Evolutionary conservation across 2,888 invertebrate species (phyloP), one percentile per base, ranked within the genome.

Genomic region (Dorcus parallelipipedus): DNA sequence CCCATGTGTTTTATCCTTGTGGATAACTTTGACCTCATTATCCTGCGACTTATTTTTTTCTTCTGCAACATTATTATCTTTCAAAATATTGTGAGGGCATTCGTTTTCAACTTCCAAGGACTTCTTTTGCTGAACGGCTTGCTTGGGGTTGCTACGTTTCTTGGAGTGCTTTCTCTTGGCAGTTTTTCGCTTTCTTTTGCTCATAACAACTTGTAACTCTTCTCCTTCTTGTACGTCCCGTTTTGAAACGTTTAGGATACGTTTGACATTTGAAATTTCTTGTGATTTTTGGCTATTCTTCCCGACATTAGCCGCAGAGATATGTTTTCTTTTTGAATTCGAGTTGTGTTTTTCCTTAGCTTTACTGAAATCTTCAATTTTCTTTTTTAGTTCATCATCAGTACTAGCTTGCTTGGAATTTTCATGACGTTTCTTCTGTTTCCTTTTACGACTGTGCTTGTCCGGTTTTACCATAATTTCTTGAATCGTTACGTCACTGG

Each of bases 401-500:
- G 20, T 20, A 3, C 20, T 20, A 3, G 20, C 2, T 20, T 20
- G 20, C 33, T 45, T 49, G 8, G 45, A 50, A 43, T 49, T 53
- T 9, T 38, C 33, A 23, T 52, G 52, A 20, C 52, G 59, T 9
- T 55, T 51, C 2, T 55, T 52, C 39, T 52, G 54, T 9, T 56
- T 54, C 49, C 43, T 59, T n/a, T 45, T 48, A 20, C 51, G 49
- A n/a, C 49, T 59, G 40, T 55, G 51, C 9, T 20, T 41, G 52
- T 55, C 48, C n/a, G 50, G 14, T 20, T 45, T 10, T 17, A 45
- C n/a, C 52, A 20, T 47, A 45, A 38, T 56, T 56, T 51, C 49
- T 54, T 49, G 38, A 49, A 54, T 45, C 40, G 38, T 45, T 9
- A 4, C 56, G 3, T 47, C 40, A 8, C 26, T 47, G 2, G 45